Evolutionary conservation across 2,113 vertebrate genomes (phyloP).

Genomic region (western clawed frog (Xenopus tropicalis)): UCB_Xtro_10.0 CM004450.2:56817001-56817500

Average conservation of each 20-base stretch:
- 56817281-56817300: background rate
- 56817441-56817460: too few species aligned
- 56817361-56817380: too few species aligned
- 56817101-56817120: conserved; percentile 21
- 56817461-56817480: too few species aligned
- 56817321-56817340: background rate
- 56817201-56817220: conserved; percentile 35
- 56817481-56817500: too few species aligned
- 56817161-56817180: conserved; percentile 32
- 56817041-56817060: background rate
- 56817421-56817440: too few species aligned
- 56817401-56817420: too few species aligned
- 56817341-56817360: too few species aligned
- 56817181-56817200: conserved; percentile 38
- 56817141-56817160: conserved; percentile 39
- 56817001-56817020: background rate
- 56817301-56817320: background rate
- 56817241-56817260: conserved; percentile 39
- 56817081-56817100: conserved; percentile 22
- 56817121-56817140: conserved; percentile 31
- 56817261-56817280: conserved; percentile 27
- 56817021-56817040: background rate
- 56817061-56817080: conserved; percentile 28
- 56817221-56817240: conserved; percentile 18
- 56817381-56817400: too few species aligned